Conservation (phyloP, 2,888 invertebrate species). For the Tipula vernalis region DNA sequence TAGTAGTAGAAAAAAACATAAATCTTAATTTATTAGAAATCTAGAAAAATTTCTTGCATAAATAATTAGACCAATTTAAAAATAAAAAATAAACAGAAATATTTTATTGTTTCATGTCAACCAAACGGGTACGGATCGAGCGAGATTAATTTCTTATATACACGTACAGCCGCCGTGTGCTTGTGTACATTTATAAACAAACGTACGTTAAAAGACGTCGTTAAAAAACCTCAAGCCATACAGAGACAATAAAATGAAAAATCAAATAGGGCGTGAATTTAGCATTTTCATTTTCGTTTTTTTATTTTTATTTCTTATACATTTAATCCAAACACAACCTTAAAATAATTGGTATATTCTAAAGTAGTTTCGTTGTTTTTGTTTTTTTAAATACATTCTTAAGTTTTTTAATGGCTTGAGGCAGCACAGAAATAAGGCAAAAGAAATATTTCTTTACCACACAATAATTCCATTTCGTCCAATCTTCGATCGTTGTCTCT, state of each 20-base stretch:
- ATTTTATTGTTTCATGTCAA: background rate
- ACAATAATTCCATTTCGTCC: background rate
- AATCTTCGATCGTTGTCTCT: constrained; percentile 9
- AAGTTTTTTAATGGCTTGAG: background rate
- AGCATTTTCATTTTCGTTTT: background rate
- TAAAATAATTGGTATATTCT: background rate
- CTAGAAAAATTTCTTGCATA: background rate
- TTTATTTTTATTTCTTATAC: background rate
- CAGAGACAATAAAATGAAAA: background rate
- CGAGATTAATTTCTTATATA: background rate
- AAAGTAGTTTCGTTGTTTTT: background rate
- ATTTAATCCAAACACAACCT: background rate
- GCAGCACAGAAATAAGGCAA: background rate
- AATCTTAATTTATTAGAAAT: background rate
- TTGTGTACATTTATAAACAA: too few species aligned
- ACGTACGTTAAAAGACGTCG: too few species aligned
- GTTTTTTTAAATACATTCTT: background rate
- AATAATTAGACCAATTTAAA: background rate
- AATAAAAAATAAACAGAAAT: background rate
- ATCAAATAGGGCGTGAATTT: constrained; percentile 4
- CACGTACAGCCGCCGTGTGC: background rate
- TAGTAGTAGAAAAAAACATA: background rate
- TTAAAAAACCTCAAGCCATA: too few species aligned
- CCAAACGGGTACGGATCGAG: background rate
- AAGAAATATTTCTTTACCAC: background rate